Evolutionary conservation across 1,140 invertebrate genomes (phyloP).

Genomic region (Dufourea novaeangliae): DNA sequence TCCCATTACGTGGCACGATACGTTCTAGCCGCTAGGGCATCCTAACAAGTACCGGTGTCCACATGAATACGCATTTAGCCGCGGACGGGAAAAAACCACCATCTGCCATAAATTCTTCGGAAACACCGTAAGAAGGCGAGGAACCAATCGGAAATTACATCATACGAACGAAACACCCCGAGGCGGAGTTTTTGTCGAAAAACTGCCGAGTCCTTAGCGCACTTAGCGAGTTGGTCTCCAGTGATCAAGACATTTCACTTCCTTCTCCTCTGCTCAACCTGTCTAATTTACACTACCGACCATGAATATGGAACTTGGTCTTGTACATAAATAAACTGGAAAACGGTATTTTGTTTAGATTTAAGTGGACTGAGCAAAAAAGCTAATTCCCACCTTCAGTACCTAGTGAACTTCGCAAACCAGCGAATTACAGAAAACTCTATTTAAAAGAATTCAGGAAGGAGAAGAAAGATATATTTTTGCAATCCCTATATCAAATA

Average conservation of each 20-base stretch:
- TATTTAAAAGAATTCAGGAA: too few relatives aligned
- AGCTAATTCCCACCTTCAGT: too few relatives aligned
- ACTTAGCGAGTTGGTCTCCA: neutral
- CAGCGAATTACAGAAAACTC: too few relatives aligned
- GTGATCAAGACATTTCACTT: constrained; percentile 23
- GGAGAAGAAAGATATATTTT: too few relatives aligned
- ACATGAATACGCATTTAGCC: neutral
- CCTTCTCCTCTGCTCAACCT: neutral
- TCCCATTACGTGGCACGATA: neutral
- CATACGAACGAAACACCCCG: neutral
- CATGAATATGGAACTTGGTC: neutral
- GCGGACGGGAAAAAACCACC: neutral
- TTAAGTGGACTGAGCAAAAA: too few relatives aligned
- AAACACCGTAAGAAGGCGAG: neutral
- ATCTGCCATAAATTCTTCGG: neutral
- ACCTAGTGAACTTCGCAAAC: too few relatives aligned
- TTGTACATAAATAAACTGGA: neutral
- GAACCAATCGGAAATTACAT: constrained; percentile 44
- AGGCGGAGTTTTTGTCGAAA: constrained; percentile 10
- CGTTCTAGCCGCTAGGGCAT: neutral
- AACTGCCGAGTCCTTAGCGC: neutral
- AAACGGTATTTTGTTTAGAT: neutral
- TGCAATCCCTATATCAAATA: too few relatives aligned
- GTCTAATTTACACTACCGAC: neutral
- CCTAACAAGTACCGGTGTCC: neutral